Percentiles rank a stretch among this genome's conserved stretches.
These are phyloP conservation scores for Drosophila mayaguana DNA, from an alignment of 2,888 invertebrate genomes.

Conservation along the genomic window DNA sequence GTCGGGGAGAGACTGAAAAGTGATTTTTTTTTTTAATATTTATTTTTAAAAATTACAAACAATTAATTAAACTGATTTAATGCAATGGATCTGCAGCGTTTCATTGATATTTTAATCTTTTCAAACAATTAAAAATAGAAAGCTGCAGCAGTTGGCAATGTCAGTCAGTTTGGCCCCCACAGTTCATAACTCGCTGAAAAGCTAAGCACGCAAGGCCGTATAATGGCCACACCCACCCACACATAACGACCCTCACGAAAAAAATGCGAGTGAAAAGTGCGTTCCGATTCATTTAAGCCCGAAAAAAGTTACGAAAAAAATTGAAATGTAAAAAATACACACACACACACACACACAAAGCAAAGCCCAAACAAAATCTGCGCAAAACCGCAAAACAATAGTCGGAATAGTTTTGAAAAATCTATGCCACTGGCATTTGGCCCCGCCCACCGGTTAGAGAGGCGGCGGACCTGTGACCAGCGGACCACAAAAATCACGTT, in stretches of 20 bases:
- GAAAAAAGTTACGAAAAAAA: slow-evolving; percentile 25
- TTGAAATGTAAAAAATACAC: slow-evolving; percentile 4
- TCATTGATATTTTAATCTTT: slow-evolving; percentile 13
- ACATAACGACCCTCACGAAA: slow-evolving; percentile 25
- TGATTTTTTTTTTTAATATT: slow-evolving; percentile 6
- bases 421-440: slow-evolving; percentile 57
- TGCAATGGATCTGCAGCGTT: not conserved
- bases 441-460: slow-evolving; percentile 1
- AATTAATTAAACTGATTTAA: not conserved
- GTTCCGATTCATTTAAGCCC: slow-evolving; percentile 69
- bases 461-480: slow-evolving; percentile 46
- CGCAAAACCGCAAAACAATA: slow-evolving; percentile 76
- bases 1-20: slow-evolving; percentile 53
- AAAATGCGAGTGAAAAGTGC: slow-evolving; percentile 58
- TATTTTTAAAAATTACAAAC: not conserved
- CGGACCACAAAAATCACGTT: slow-evolving; percentile 80
- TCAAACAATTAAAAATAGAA: slow-evolving; percentile 5
- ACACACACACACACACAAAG: slow-evolving; percentile 1
- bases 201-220: slow-evolving; percentile 24
- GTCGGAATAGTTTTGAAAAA: slow-evolving; percentile 62
- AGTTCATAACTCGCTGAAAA: slow-evolving; percentile 13
- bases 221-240: slow-evolving; percentile 58
- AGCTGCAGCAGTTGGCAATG: slow-evolving; percentile 29
- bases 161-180: slow-evolving; percentile 12
- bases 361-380: slow-evolving; percentile 60